phyloP scores from a whole-genome alignment of 2,797 vertebrate species.

The Rousettus madagascariensis region DNA sequence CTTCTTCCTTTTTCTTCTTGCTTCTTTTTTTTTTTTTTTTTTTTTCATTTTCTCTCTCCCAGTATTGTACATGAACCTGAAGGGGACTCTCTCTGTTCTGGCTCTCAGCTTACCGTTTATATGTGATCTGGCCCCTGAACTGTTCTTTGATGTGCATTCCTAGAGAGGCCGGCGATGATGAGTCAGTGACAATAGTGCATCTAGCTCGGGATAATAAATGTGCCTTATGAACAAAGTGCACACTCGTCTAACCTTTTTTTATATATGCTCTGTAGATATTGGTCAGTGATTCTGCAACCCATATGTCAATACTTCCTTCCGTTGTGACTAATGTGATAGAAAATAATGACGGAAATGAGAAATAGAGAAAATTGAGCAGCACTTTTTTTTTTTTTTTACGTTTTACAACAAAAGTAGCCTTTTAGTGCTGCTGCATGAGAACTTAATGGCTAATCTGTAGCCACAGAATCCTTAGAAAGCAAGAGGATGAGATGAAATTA shows the following conservation, averaged over 20 bases:
- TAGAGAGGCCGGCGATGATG: background rate
- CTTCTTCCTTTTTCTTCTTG: too few species aligned
- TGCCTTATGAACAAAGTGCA: background rate
- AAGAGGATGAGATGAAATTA: slow-evolving; percentile 35
- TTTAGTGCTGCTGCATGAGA: background rate
- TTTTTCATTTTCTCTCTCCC: background rate
- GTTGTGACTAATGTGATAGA: slow-evolving; percentile 10
- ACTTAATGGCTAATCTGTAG: background rate
- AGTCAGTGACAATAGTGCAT: background rate
- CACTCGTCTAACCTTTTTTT: background rate
- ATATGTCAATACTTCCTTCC: slow-evolving; percentile 11
- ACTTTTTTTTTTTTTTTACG: background rate
- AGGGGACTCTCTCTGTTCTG: background rate
- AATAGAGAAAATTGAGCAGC: background rate
- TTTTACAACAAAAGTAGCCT: slow-evolving; percentile 31
- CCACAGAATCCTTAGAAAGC: background rate
- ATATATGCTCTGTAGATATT: background rate
- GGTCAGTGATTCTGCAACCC: background rate
- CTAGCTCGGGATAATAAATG: background rate
- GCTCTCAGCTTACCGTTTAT: background rate
- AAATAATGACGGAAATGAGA: slow-evolving; percentile 48
- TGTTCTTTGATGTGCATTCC: background rate
- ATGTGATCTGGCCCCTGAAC: background rate
- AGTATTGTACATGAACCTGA: background rate
- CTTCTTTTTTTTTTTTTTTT: background rate